Evolutionary conservation across 2,113 vertebrate genomes (phyloP).

Genomic region (Collichthys lucidus): DNA sequence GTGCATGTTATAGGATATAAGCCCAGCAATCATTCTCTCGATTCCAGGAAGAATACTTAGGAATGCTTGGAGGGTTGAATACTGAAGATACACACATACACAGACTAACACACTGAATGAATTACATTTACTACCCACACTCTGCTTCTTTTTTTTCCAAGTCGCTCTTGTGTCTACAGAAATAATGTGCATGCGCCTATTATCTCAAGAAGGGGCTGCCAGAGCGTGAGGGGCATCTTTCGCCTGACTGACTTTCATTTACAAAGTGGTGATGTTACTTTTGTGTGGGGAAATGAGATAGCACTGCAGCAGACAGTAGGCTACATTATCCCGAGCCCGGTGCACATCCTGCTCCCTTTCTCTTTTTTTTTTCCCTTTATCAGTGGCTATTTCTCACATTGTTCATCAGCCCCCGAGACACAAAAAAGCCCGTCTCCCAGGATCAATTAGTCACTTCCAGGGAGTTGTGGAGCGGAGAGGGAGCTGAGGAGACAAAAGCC

Average conservation of each 20-base stretch:
- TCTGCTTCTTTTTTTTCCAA: conserved; percentile 48
- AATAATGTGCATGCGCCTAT: conserved; percentile 70
- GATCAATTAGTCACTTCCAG: conserved; percentile 84
- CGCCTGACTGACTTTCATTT: conserved; percentile 79
- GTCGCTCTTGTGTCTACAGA: conserved; percentile 71
- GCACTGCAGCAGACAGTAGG: conserved; percentile 71
- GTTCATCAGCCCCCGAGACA: conserved; percentile 77
- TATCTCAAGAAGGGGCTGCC: conserved; percentile 70
- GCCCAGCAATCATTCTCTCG: conserved; percentile 39
- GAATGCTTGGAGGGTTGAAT: conserved; percentile 44
- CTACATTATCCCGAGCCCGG: conserved; percentile 63
- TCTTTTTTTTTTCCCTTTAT: conserved; percentile 63
- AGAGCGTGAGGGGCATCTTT: conserved; percentile 75
- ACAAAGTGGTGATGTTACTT: conserved; percentile 79
- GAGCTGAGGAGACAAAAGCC: conserved; percentile 74
- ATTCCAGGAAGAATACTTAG: conserved; percentile 51
- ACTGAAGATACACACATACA: conserved; percentile 20
- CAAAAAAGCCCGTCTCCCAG: conserved; percentile 72
- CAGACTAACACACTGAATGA: conserved; percentile 47
- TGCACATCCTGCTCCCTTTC: conserved; percentile 52
- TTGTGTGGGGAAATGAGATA: conserved; percentile 81
- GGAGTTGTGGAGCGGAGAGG: conserved; percentile 65
- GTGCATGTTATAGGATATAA: conserved; percentile 46
- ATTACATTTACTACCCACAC: conserved; percentile 67
- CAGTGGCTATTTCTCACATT: conserved; percentile 73